Evolutionary conservation across 1,140 invertebrate species (phyloP), one percentile per base, ranked within the genome.

Genomic region (Antheraea pernyi): DNA sequence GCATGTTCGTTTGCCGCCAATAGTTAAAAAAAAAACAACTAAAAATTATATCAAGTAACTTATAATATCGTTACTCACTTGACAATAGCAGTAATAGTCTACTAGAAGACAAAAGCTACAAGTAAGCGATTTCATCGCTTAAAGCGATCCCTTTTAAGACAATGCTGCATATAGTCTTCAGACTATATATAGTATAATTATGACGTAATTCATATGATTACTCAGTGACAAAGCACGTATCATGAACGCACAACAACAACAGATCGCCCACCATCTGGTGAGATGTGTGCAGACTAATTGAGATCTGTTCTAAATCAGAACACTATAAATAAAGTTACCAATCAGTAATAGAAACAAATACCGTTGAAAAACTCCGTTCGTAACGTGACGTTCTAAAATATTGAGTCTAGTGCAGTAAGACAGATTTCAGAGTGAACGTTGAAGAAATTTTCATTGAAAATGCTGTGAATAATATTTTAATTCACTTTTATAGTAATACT

Each of bases 341-440:
- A 63, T 63, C 30, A 63, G 61, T 63, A 63, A 36, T 36, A 36
- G 61, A 63, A 63, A 63, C 30, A 63, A 37, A 63, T 63, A 36
- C 16, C 61, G 61, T 37, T 16, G 37, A 37, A 60, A 36, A n/a
- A 63, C 18, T 60, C 59, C 16, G 59, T n/a, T 37, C 9, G 10
- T 63, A 37, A 18, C 13, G 11, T 53, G 46, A 53, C 16, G 46
- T 53, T 16, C 46, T 53, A 53, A 53, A 53, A 53, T 53, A 53
- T 53, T 53, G 13, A 11, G 46, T 53, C 46, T 53, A 53, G 46
- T 53, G 13, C 46, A 53, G 46, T 53, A 53, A 53, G 16, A 53
- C 16, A n/a, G 11, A 7, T 53, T 53, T n/a, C 46, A 53, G 46
- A 53, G 46, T 53, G 46, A 53, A 53, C 46, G 13, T 53, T 53